Evolutionary conservation across 2,113 vertebrate species (phyloP).

Genomic region (Heliornis fulica): DNA sequence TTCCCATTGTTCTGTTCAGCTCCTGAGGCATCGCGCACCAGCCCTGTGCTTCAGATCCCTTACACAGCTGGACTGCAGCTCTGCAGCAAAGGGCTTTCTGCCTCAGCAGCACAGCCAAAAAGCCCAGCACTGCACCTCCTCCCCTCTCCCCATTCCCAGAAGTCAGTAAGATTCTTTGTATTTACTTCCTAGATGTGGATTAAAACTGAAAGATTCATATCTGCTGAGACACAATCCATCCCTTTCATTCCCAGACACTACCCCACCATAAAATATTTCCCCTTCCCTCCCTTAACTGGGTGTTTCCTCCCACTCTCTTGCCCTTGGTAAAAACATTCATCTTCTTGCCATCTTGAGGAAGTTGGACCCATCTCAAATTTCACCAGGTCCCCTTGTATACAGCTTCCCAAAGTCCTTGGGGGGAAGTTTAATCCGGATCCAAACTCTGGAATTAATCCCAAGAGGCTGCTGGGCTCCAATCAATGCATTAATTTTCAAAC

Average conservation of each 20-base stretch:
- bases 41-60: neutral
- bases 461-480: conserved; percentile 1
- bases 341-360: conserved; percentile 62
- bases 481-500: conserved; percentile 25
- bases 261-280: conserved; percentile 60
- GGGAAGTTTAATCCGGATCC: conserved; percentile 56
- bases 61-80: neutral
- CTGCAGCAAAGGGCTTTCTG: neutral
- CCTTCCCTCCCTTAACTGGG: conserved; percentile 53
- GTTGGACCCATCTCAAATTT: conserved; percentile 50
- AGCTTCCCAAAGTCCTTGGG: conserved; percentile 55
- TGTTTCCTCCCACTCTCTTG: conserved; percentile 50
- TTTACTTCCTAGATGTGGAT: conserved; percentile 64
- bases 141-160: neutral
- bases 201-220: conserved; percentile 55
- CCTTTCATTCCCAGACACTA: conserved; percentile 66
- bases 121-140: neutral
- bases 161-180: conserved; percentile 20
- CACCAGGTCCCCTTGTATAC: conserved; percentile 27
- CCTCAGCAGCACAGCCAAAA: neutral
- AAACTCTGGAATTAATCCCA: conserved; percentile 36
- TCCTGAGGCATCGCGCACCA: accelerated
- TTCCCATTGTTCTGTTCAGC: neutral
- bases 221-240: conserved; percentile 51
- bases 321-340: conserved; percentile 63